Percentiles rank a stretch among this genome's conserved stretches.
Evolutionary conservation across 2,888 invertebrate species (phyloP).

Genomic region (Odontothrips loti): DNA sequence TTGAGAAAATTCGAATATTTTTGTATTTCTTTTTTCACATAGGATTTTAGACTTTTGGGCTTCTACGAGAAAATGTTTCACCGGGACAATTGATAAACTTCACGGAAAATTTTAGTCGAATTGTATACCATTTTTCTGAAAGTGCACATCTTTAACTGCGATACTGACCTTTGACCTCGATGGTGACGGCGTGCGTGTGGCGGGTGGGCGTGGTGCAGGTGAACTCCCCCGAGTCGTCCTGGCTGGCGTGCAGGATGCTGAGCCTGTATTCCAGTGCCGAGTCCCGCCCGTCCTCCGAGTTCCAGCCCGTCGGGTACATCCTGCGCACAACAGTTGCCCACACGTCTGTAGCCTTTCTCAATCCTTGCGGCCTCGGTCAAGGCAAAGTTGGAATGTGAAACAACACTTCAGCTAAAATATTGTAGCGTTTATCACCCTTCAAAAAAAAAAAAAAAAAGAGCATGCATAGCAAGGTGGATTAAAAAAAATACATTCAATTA

Average conservation of each 20-base stretch:
- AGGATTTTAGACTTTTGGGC: too few species aligned
- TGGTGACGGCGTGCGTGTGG: slow-evolving; percentile 73
- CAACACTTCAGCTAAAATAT: too few species aligned
- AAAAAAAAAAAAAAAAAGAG: slow-evolving; percentile 27
- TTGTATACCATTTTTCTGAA: too few species aligned
- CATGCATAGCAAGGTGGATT: background rate
- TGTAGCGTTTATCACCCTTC: too few species aligned
- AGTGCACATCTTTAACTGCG: too few species aligned
- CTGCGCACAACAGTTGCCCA: slow-evolving; percentile 45
- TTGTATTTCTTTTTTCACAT: too few species aligned
- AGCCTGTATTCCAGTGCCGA: slow-evolving; percentile 73
- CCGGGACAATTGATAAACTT: too few species aligned
- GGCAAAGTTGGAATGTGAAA: too few species aligned
- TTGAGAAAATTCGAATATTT: too few species aligned
- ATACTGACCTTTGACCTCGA: slow-evolving; percentile 66
- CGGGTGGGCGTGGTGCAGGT: slow-evolving; percentile 82
- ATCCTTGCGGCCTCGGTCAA: too few species aligned
- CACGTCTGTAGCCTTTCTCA: slow-evolving; percentile 22
- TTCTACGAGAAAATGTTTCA: too few species aligned
- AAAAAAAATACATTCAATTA: background rate
- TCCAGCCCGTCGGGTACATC: slow-evolving; percentile 76
- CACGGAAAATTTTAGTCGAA: too few species aligned
- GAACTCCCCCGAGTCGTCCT: slow-evolving; percentile 78
- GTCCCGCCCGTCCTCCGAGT: slow-evolving; percentile 73
- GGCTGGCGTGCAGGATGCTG: slow-evolving; percentile 73